phyloP scores from a whole-genome alignment of 2,113 vertebrate genomes.

The Brachyhypopomus occidentalis region DNA sequence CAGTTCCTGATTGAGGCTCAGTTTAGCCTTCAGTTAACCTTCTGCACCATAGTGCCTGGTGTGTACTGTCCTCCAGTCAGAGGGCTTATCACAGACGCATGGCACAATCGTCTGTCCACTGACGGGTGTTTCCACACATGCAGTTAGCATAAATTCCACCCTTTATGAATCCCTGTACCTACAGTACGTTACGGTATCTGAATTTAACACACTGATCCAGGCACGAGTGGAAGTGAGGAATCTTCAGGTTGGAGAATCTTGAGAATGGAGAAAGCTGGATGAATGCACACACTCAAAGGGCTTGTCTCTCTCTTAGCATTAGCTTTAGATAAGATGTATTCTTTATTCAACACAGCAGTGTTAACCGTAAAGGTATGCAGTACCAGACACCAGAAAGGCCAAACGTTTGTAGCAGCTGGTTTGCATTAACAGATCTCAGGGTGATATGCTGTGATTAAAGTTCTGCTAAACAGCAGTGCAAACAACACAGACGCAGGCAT shows the following conservation, averaged over 20 bases:
- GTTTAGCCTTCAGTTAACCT: constrained; percentile 47
- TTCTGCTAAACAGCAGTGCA: background rate
- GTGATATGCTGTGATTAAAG: background rate
- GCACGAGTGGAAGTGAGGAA: background rate
- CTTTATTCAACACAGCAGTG: background rate
- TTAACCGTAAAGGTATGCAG: background rate
- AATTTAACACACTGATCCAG: constrained; percentile 22
- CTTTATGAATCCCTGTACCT: background rate
- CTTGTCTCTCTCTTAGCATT: too few relatives aligned
- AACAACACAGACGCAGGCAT: constrained; percentile 10
- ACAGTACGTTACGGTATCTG: constrained; percentile 14
- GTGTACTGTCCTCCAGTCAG: constrained; percentile 22
- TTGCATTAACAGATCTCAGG: background rate
- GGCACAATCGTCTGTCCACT: constrained; percentile 39
- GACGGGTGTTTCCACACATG: constrained; percentile 14
- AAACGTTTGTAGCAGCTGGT: background rate
- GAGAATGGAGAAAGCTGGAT: constrained; percentile 9
- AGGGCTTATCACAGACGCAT: constrained; percentile 18
- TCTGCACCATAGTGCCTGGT: constrained; percentile 51
- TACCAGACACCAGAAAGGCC: background rate
- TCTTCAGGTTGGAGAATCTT: background rate
- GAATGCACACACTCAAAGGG: background rate
- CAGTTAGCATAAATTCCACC: constrained; percentile 26
- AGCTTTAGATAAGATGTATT: constrained; percentile 2
- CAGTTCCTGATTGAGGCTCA: constrained; percentile 41